Evolutionary conservation across 2,113 vertebrate species (phyloP).

Genomic region (Lagopus muta): DNA sequence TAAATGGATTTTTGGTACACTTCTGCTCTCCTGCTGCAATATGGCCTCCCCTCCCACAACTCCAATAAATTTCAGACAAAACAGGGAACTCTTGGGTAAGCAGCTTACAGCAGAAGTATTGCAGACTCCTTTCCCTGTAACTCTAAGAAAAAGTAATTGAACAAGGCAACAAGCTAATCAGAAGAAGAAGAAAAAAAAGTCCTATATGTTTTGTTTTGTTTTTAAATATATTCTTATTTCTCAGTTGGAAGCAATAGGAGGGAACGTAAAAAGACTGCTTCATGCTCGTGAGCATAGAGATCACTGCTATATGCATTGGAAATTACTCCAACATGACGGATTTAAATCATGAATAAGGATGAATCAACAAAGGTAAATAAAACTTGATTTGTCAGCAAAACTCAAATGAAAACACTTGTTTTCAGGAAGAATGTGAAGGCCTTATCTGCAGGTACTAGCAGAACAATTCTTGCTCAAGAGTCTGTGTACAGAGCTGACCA

Average conservation of each 20-base stretch:
- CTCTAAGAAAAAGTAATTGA: background rate
- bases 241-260: background rate
- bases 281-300: background rate
- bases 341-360: background rate
- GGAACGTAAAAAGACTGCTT: background rate
- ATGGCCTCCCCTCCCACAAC: background rate
- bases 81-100: background rate
- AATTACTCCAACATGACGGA: background rate
- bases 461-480: background rate
- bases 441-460: background rate
- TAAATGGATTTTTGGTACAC: background rate
- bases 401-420: background rate
- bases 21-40: background rate
- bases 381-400: background rate
- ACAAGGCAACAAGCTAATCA: background rate
- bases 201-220: too few species aligned
- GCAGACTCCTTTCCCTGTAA: background rate
- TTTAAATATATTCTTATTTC: background rate
- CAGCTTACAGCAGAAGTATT: background rate
- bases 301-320: background rate
- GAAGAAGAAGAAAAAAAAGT: background rate
- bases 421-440: background rate
- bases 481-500: background rate
- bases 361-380: background rate
- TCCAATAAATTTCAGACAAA: background rate